Evolutionary conservation across 2,888 invertebrate genomes (phyloP), one percentile per base, ranked within the genome.

Genomic region (Eueremaeus valkanovi): DNA sequence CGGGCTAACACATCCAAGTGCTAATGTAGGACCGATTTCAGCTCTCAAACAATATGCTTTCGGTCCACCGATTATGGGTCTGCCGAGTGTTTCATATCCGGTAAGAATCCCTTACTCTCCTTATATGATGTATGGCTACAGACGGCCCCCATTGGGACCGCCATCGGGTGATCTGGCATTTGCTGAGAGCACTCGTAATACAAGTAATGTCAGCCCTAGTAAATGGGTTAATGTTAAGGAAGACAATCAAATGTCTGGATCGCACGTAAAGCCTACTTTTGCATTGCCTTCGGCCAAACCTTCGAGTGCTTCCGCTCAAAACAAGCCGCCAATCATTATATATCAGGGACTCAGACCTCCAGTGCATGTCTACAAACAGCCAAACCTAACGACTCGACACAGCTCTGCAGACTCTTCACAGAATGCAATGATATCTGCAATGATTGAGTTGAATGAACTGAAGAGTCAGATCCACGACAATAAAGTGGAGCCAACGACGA

Each of bases 321-420:
- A 45, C 11, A 63, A 63, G n/a, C 63, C 63, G n/a, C 63, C 63
- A 36, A 63, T 63, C 3, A 63, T 63, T 18, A 63, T 63, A 63
- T 63, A 63, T 63, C 63, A 63, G n/a, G 63, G 63, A 27, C 21
- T 63, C 16, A 63, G 63, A 63, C 63, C 63, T 63, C 63, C 63
- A 3, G 63, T 63, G 18, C 63, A 63, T 18, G 31, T 63, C 9
- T 63, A 63, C 18, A 31, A 63, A 33, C 31, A 63, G 36, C 63
- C 63, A 33, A 36, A 31, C 21, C 9, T 36, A 18, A 33, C 31
- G 16, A 8, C 21, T 63, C 5, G 9, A 3, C n/a, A 31, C 3
- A 63, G 33, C 21, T 33, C 58, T 27, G 58, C 24, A 11, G n/a
- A n/a, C n/a, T n/a, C 2, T n/a, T 0, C 24, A 16, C 29, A 29